A percentile compares a stretch with the other conserved stretches of the same genome.
Evolutionary conservation across 2,113 vertebrate species (phyloP).

Genomic region (Scomber colias): DNA sequence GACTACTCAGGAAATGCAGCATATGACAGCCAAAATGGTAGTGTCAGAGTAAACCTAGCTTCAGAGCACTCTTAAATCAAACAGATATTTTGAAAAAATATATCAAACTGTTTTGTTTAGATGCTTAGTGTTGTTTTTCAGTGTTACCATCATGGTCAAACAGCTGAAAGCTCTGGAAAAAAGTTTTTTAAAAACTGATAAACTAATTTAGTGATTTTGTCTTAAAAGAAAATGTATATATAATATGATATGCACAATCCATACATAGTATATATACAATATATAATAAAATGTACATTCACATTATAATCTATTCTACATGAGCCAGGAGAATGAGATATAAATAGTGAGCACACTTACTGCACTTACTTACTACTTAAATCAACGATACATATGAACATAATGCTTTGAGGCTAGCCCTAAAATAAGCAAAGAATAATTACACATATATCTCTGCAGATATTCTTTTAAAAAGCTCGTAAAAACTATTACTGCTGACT

Average conservation of each 20-base stretch:
- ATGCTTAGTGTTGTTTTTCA: no score
- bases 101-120: no score
- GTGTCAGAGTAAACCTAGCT: neutral
- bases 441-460: neutral
- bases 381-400: neutral
- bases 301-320: no score
- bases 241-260: no score
- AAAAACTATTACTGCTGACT: slow-evolving; percentile 27
- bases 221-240: no score
- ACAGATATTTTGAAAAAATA: neutral
- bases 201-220: no score
- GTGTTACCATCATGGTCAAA: no score
- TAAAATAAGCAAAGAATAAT: slow-evolving; percentile 1
- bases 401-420: neutral
- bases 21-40: neutral
- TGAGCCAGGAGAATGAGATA: neutral
- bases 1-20: slow-evolving; percentile 6
- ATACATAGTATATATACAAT: no score
- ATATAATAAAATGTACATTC: no score
- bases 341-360: neutral
- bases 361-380: neutral
- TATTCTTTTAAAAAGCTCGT: neutral
- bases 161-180: no score
- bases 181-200: no score
- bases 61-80: slow-evolving; percentile 13